A percentile compares a stretch with the other conserved stretches of the same genome.
Conservation (phyloP, 2,113 vertebrate species). For the Peromyscus californicus region DNA sequence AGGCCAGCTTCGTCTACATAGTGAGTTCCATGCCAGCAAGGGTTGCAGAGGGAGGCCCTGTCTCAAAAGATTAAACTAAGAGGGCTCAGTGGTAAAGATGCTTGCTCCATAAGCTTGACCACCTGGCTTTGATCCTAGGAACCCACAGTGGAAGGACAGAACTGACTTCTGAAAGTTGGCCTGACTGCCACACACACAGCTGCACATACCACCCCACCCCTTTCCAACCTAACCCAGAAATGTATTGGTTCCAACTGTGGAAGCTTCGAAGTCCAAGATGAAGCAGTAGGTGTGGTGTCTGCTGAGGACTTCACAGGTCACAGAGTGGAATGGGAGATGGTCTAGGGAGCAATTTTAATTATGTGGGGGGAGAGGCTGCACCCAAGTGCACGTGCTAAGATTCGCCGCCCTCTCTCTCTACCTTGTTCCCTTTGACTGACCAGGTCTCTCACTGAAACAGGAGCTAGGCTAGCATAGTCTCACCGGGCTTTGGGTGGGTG, state of each 20-base stretch:
- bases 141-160: not conserved
- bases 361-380: not conserved
- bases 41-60: not conserved
- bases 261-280: not conserved
- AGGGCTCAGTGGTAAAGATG: not conserved
- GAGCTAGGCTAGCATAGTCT: not conserved
- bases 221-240: not conserved
- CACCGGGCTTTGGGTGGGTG: not conserved
- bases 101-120: not conserved
- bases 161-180: not conserved
- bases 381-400: not conserved
- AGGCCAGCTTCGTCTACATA: not conserved
- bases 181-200: not conserved
- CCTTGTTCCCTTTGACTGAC: not conserved
- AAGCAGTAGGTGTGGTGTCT: not conserved
- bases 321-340: not conserved
- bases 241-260: not conserved
- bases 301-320: not conserved
- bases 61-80: not conserved
- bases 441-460: not conserved
- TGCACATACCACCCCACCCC: not conserved
- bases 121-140: not conserved
- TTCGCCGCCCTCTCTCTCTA: not conserved
- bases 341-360: not conserved
- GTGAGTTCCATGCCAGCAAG: not conserved